These are phyloP conservation scores for Macaria notata DNA, from an alignment of 2,888 invertebrate genomes.

Conservation along the genomic window DNA sequence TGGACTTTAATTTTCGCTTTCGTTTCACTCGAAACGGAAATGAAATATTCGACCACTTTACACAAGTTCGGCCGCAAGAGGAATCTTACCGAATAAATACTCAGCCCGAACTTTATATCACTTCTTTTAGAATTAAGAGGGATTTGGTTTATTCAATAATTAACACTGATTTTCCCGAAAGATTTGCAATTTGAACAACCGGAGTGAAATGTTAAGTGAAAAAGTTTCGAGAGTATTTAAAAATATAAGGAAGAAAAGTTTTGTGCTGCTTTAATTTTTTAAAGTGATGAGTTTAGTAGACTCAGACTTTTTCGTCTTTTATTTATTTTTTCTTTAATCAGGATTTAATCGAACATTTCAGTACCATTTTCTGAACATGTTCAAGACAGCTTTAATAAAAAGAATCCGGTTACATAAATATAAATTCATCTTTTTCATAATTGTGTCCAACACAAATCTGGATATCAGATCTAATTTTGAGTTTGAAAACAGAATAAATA, in stretches of 20 bases:
- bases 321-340: no score
- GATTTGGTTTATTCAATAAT: constrained; percentile 24
- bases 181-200: constrained; percentile 16
- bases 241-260: constrained; percentile 3
- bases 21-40: constrained; percentile 9
- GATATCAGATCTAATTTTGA: neutral
- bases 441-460: constrained; percentile 12
- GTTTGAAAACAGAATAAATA: no score
- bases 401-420: no score
- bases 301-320: no score
- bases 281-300: no score
- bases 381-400: no score
- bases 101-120: constrained; percentile 22
- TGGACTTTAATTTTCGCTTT: constrained; percentile 8
- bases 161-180: constrained; percentile 19
- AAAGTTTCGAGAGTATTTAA: constrained; percentile 10
- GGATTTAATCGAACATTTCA: no score
- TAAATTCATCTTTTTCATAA: constrained; percentile 11
- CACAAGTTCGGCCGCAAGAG: constrained; percentile 20
- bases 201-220: constrained; percentile 16
- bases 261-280: neutral
- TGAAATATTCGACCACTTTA: constrained; percentile 9
- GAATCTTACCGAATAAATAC: constrained; percentile 23
- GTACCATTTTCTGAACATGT: no score
- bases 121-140: constrained; percentile 20